Conservation (phyloP, 2,888 invertebrate genomes). For the Microplitis deprimator region DNA sequence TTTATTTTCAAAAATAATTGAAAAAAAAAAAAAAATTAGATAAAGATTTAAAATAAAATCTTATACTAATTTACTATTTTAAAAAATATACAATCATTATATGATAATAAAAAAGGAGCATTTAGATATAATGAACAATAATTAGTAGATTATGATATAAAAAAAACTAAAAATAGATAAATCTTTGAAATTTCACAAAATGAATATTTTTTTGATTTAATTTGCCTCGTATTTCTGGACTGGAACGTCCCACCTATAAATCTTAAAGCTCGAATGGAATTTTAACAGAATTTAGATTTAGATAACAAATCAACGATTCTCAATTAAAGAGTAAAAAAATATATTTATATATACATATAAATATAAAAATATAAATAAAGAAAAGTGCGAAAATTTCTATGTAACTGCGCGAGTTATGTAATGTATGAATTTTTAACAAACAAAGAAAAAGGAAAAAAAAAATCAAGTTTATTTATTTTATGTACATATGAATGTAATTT, state of each 20-base stretch:
- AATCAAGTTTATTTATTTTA: constrained; percentile 39
- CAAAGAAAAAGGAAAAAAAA: constrained; percentile 1
- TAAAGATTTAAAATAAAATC: background rate
- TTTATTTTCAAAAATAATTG: background rate
- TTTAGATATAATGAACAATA: constrained; percentile 19
- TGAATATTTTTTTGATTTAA: constrained; percentile 18
- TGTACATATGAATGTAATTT: constrained; percentile 43
- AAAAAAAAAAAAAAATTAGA: background rate
- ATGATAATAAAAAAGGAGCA: constrained; percentile 2
- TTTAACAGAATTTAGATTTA: constrained; percentile 14
- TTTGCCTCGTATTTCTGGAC: constrained; percentile 34
- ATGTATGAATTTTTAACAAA: constrained; percentile 11
- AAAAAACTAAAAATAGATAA: background rate
- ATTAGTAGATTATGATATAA: background rate
- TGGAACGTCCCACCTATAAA: constrained; percentile 24
- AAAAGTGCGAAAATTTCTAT: constrained; percentile 2
- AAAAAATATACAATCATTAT: constrained; percentile 5
- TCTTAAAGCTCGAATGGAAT: constrained; percentile 4
- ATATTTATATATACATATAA: background rate
- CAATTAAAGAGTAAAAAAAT: constrained; percentile 6
- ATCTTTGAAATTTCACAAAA: background rate
- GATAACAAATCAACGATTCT: constrained; percentile 3
- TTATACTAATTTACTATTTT: background rate
- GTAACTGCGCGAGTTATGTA: constrained; percentile 1
- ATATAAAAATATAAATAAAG: background rate